Percentiles rank a stretch among this genome's conserved stretches.
Evolutionary conservation across 2,113 vertebrate genomes (phyloP).

Genomic region (Ceyx cyanopectus): DNA sequence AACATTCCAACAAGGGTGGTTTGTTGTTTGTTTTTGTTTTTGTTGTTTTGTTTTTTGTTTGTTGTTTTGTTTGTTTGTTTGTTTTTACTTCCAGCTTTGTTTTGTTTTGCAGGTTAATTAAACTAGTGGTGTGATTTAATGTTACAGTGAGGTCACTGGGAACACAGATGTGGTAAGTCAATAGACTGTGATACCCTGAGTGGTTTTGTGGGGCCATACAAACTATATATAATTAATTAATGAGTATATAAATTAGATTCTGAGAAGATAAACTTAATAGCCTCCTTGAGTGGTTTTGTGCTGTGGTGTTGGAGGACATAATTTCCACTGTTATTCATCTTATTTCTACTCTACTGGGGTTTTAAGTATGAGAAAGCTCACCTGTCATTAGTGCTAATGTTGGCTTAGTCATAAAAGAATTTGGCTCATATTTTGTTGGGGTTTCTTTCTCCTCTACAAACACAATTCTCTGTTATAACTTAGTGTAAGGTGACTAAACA

Average conservation of each 20-base stretch:
- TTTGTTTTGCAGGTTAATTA: not conserved
- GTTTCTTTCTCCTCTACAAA: not conserved
- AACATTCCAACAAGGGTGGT: not conserved
- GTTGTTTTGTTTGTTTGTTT: not conserved
- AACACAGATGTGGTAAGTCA: not conserved
- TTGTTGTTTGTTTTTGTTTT: not conserved
- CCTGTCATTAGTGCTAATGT: not conserved
- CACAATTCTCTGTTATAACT: not conserved
- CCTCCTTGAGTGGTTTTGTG: not conserved
- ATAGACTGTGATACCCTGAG: not conserved
- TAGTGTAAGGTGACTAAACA: not conserved
- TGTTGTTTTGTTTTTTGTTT: not conserved
- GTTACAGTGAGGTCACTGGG: not conserved
- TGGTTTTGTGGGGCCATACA: not conserved
- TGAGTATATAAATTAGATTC: not conserved
- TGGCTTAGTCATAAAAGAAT: not conserved
- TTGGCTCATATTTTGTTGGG: not conserved
- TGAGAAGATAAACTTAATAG: conserved; percentile 10
- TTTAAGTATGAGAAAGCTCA: not conserved
- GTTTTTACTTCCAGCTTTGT: not conserved
- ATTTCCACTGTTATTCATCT: not conserved
- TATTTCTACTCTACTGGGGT: not conserved
- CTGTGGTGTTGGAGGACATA: not conserved
- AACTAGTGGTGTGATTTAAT: not conserved
- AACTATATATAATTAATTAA: not conserved